Base-by-base conservation (phyloP, 2,888 invertebrate genomes). In the Eupithecia subumbrata region DNA sequence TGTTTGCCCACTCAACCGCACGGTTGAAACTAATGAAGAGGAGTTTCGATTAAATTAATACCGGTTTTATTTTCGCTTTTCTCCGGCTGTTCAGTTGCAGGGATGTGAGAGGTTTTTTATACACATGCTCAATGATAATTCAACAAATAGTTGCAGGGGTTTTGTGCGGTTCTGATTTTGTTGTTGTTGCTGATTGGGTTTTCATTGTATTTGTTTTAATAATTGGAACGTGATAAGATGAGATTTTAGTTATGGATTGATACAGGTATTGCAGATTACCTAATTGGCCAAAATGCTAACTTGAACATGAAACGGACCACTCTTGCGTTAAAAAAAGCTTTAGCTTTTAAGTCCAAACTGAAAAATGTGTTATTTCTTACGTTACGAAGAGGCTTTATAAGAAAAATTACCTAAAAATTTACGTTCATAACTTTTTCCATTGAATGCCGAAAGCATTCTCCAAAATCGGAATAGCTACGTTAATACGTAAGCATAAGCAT, bases 11-110 rank as follows among this genome's bases (percentile, higher is more conserved):
- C 86, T 91, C 91, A 90, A 91, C 93, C 92, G 90, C 90, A 90
- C 88, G 86, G 85, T 87, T 91, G 91, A 88, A 92, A 92, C 92
- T 93, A 94, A 93, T 94, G 93, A 94, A 94, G 93, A 91, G 91
- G 85, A 90, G 89, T 91, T 91, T 92, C 91, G 89, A 92, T 93
- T 92, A 91, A 93, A 91, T 93, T 92, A 92, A 92, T 91, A 89
- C 87, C 75, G 85, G 86, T 90, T 93, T 91, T 91, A 90, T 92
- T 90, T 88, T 85, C 86, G 84, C 85, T 89, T 88, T 85, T 87
- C 85, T 88, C 87, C 84, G 84, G 81, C 84, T 84, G 82, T 81
- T 84, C 82, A 60, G 73, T 74, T 43, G 77, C 73, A 40, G 22
- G 77, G 83, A 85, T 84, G 86, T 85, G 86, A 84, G 85, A 84